Base-by-base conservation (phyloP, 2,113 vertebrate genomes). In the Rafetus swinhoei region DNA sequence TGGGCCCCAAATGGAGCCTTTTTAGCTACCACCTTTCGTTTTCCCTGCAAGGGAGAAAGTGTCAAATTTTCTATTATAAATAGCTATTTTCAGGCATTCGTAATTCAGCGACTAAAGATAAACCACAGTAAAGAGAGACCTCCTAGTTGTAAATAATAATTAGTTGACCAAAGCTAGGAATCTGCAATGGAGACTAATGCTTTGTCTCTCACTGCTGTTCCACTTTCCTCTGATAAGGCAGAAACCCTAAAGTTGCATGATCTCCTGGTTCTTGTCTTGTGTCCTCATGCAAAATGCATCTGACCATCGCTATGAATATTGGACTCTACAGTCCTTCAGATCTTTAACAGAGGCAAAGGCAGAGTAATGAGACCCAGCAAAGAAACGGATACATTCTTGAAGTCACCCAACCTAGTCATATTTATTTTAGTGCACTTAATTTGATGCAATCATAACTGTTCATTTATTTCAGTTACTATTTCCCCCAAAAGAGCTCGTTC, bases 31-130 rank as follows among this genome's bases (percentile, higher is more conserved):
- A 55, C 52, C 12, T 88, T 57, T 27, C 1, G 0, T 57, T 85
- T 11, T 8, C 1, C 0, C 1, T 1, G 11, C 4, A 11, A 11
- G 27, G 50, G 55, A 59, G 29, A 4, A 62, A 29, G 5, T 1
- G 1, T 72, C 12, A 76, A 39, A 12, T 76, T 45, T 76, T 45
- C 11, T 39, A 76, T 45, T 76, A 76, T n/a, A 45, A 76, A 45
- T 45, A 10, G 35, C 11, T 45, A 45, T 76, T 76, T 76, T 45
- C 35, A 3, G 7, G 13, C 84, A 65, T 19, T 82, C 35, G 32
- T 32, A 53, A 29, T 8, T 5, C 39, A 55, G 3, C 25, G 14
- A 3, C 62, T 72, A 45, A 79, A 90, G 79, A 25, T 0, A 72
- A 50, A 24, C 39, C 24, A 77, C 7, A 77, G 14, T 77, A 45